Evolutionary conservation across 2,888 invertebrate species (phyloP), one percentile per base, ranked within the genome.

Genomic region (Leucophenga montana): DNA sequence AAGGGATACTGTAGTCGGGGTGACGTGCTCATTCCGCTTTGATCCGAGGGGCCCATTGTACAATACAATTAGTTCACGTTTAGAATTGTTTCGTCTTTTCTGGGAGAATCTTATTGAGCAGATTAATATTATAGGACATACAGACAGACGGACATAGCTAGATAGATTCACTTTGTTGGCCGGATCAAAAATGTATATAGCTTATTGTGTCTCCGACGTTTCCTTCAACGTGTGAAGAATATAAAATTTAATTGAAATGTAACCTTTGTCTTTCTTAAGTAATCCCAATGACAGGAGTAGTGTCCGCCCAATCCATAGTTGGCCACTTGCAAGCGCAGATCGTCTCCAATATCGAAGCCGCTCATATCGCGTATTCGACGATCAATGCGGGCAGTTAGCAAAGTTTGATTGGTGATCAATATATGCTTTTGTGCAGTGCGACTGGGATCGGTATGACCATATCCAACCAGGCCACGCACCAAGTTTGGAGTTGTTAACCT

Each of bases 401-500:
- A 13, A 18, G 13, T 33, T 61, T 11, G 14, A n/a, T 33, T 61
- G 14, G 46, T 31, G 13, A 3, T 1, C 4, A 31, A 59, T 59
- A n/a, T 14, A 27, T n/a, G 18, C n/a, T 16, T 50, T 50, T 50
- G 16, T n/a, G n/a, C 50, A n/a, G 18, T 39, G 8, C 61, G 33
- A 20, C 13, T 27, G 18, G 22, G 8, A 59, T 13, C n/a, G 2
- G 14, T 13, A 14, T 6, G 13, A 22, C 59, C n/a, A 27, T 14
- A 27, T 27, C 0, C 44, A 16, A 64, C 27, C 48, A 27, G 4
- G 70, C 82, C 72, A 3, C 65, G 62, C 3, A 13, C 71, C 11
- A 83, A 66, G 11, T 71, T 50, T 0, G 79, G 78, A 16, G 33
- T 66, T 0, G 79, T 73, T 59, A 82, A 44, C 1, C 59, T n/a